phyloP scores from a whole-genome alignment of 2,113 vertebrate species.

The pig (Sus scrofa) region DNA sequence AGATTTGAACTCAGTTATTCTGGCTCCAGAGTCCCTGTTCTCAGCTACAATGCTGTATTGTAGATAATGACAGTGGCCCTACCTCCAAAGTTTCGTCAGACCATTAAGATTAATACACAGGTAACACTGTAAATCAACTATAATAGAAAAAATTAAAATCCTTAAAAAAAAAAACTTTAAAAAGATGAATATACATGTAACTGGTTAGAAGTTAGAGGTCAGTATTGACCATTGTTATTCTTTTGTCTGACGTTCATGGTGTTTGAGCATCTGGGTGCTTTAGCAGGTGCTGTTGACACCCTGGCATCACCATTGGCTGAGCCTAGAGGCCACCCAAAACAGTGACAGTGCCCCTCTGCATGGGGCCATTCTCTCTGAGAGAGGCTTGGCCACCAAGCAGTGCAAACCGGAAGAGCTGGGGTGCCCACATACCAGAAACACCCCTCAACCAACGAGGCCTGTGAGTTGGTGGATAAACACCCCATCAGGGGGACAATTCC shows the following conservation, averaged over 20 bases:
- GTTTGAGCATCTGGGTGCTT: background rate
- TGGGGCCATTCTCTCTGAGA: background rate
- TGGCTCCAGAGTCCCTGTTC: background rate
- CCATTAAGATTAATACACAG: background rate
- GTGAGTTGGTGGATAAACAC: background rate
- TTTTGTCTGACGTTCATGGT: accelerated
- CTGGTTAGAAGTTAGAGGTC: background rate
- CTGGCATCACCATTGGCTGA: background rate
- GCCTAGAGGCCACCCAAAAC: background rate
- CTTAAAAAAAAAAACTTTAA: no score
- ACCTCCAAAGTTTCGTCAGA: background rate
- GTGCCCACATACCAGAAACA: background rate
- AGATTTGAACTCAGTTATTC: background rate
- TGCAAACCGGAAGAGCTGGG: background rate
- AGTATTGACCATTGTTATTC: background rate
- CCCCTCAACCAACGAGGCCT: background rate
- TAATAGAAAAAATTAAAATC: no score
- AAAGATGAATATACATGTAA: no score
- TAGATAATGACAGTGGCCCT: background rate
- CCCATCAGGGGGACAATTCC: background rate
- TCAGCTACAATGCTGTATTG: background rate
- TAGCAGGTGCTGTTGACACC: background rate
- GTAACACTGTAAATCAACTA: no score
- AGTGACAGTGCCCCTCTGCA: background rate
- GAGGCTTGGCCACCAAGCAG: background rate